Evolutionary conservation across 2,888 invertebrate species (phyloP), one percentile per base, ranked within the genome.

Genomic region (Dolichomitus sp.): DNA sequence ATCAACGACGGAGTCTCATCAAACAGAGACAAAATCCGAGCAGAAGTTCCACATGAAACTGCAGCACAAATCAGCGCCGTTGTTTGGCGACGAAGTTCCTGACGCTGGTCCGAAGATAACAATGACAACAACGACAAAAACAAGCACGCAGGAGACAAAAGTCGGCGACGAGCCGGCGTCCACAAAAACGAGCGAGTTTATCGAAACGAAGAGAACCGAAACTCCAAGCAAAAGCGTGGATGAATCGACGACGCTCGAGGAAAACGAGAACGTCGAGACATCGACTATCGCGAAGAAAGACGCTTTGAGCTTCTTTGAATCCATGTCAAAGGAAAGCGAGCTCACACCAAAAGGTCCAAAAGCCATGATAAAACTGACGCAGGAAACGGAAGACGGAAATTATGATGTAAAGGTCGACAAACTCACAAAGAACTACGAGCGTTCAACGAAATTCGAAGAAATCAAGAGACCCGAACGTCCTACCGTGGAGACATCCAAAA

Each of bases 221-320:
- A 76, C 78, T 50, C 74, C 77, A 65, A 79, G 27, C 9, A 77
- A 65, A 59, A 54, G 27, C 14, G 14, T 14, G 17, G 72, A 82
- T 0, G 80, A 80, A 7, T n/a, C 54, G 3, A 83, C 61, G 14
- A 6, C 86, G 0, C 61, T 88, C 68, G 90, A 91, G 45, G 92
- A 91, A 59, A 93, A 94, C 74, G 93, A 93, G 76, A 94, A 94
- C 61, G 86, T 95, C 78, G 95, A 96, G 90, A 95, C 95, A 0
- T 94, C 94, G 48, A 95, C 95, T 7, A 96, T 96, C 82, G 95
- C 95, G 6, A 96, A 95, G 87, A 95, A 96, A 84, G 95, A 95
- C 73, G 96, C 96, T 1, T 93, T 96, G 63, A 96, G 96, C 87
- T 96, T 95, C 90, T 96, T 96, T 88, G 96, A 96, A 80, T 95